Percentiles rank a stretch among this genome's conserved stretches.
Evolutionary conservation across 2,888 invertebrate genomes (phyloP).

Genomic region (Lithophane socia): DNA sequence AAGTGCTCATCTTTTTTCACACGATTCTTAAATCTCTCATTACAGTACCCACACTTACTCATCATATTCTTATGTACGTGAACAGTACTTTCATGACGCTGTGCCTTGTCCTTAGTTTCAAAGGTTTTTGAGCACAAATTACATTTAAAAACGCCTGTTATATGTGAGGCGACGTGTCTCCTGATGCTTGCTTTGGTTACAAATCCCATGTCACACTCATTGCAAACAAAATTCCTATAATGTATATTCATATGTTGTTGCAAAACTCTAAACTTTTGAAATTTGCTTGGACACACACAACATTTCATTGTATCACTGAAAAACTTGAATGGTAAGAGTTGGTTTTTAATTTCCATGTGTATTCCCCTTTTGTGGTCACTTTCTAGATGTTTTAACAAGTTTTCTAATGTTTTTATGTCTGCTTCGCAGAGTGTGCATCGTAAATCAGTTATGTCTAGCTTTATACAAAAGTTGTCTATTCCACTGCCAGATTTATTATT

Average conservation of each 20-base stretch:
- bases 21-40: slow-evolving; percentile 65
- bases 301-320: neutral
- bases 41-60: slow-evolving; percentile 69
- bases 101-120: slow-evolving; percentile 74
- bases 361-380: slow-evolving; percentile 67
- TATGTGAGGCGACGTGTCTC: neutral
- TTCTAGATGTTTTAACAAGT: slow-evolving; percentile 48
- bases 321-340: slow-evolving; percentile 74
- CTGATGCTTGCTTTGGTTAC: slow-evolving; percentile 18
- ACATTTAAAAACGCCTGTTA: slow-evolving; percentile 16
- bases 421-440: slow-evolving; percentile 25
- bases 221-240: slow-evolving; percentile 25
- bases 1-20: slow-evolving; percentile 65
- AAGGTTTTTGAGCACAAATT: slow-evolving; percentile 80
- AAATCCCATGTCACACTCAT: slow-evolving; percentile 20
- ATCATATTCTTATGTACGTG: slow-evolving; percentile 24
- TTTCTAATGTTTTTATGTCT: slow-evolving; percentile 36
- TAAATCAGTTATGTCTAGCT: slow-evolving; percentile 38
- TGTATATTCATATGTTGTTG: slow-evolving; percentile 25
- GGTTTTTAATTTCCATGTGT: slow-evolving; percentile 71
- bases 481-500: slow-evolving; percentile 54
- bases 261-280: neutral
- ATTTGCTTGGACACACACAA: slow-evolving; percentile 11
- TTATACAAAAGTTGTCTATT: neutral
- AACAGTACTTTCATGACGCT: slow-evolving; percentile 74